Evolutionary conservation across 2,888 invertebrate genomes (phyloP).

Genomic region (Phrixothrix hirtus): DNA sequence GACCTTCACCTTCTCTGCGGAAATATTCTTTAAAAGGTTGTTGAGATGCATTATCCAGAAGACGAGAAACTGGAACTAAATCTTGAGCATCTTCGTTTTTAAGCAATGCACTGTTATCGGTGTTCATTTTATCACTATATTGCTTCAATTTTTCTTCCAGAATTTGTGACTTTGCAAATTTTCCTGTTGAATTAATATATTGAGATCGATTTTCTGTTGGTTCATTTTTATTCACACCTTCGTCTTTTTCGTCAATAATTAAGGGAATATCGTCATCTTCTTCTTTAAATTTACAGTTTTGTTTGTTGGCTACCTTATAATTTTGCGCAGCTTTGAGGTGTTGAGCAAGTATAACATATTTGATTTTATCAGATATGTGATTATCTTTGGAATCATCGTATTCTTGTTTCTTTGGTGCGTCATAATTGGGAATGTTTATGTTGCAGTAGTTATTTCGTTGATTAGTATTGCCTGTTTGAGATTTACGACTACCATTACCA

Average conservation of each 20-base stretch:
- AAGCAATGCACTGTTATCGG: background rate
- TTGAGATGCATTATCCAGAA: slow-evolving; percentile 74
- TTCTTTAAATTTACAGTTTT: slow-evolving; percentile 53
- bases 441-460: slow-evolving; percentile 39
- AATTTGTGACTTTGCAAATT: slow-evolving; percentile 36
- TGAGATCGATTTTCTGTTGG: background rate
- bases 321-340: slow-evolving; percentile 61
- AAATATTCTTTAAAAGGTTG: slow-evolving; percentile 69
- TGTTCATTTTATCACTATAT: background rate
- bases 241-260: slow-evolving; percentile 66
- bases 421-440: slow-evolving; percentile 48
- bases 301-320: slow-evolving; percentile 35
- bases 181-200: slow-evolving; percentile 4
- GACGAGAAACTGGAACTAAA: slow-evolving; percentile 75
- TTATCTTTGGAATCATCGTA: slow-evolving; percentile 42
- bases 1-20: slow-evolving; percentile 59
- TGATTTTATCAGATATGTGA: slow-evolving; percentile 67
- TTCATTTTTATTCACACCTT: slow-evolving; percentile 39
- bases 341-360: slow-evolving; percentile 77
- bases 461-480: slow-evolving; percentile 40
- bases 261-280: slow-evolving; percentile 68
- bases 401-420: slow-evolving; percentile 45
- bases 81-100: slow-evolving; percentile 63
- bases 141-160: slow-evolving; percentile 45
- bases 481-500: slow-evolving; percentile 59